Evolutionary conservation across 2,797 vertebrate genomes (phyloP).

Genomic region (Sciaenops ocellatus): DNA sequence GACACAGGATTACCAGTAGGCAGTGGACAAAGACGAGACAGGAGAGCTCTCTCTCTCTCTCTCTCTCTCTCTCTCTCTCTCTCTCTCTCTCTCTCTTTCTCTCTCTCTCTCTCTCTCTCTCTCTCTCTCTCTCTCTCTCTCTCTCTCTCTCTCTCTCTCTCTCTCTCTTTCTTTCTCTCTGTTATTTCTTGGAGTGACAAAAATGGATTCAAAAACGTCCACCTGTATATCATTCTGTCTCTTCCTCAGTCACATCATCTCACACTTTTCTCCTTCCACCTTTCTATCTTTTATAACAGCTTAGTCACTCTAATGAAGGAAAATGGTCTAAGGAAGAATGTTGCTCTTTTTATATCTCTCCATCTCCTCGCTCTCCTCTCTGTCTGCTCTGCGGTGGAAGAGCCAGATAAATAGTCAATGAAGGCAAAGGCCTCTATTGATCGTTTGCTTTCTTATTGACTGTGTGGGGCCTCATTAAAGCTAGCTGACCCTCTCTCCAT

Average conservation of each 20-base stretch:
- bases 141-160: too few relatives aligned
- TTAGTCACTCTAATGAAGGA: background rate
- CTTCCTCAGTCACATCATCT: constrained; percentile 14
- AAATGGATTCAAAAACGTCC: background rate
- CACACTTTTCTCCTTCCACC: background rate
- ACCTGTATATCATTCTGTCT: constrained; percentile 26
- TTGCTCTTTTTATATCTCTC: constrained; percentile 7
- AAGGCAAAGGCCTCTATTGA: constrained; percentile 43
- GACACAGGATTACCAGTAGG: constrained; percentile 60
- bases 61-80: too few relatives aligned
- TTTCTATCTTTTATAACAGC: background rate
- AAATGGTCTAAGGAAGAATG: background rate
- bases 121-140: too few relatives aligned
- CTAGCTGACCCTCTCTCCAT: constrained; percentile 3
- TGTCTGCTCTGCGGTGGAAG: background rate
- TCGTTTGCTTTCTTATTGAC: constrained; percentile 42
- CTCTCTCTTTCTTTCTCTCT: background rate
- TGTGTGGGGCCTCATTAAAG: constrained; percentile 38
- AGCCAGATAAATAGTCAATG: constrained; percentile 30
- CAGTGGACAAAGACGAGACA: constrained; percentile 27
- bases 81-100: too few relatives aligned
- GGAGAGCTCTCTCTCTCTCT: background rate
- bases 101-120: background rate
- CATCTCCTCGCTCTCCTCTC: background rate
- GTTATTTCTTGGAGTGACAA: constrained; percentile 23